phyloP scores from a whole-genome alignment of 2,113 vertebrate species.

The Anarrhichthys ocellatus region DNA sequence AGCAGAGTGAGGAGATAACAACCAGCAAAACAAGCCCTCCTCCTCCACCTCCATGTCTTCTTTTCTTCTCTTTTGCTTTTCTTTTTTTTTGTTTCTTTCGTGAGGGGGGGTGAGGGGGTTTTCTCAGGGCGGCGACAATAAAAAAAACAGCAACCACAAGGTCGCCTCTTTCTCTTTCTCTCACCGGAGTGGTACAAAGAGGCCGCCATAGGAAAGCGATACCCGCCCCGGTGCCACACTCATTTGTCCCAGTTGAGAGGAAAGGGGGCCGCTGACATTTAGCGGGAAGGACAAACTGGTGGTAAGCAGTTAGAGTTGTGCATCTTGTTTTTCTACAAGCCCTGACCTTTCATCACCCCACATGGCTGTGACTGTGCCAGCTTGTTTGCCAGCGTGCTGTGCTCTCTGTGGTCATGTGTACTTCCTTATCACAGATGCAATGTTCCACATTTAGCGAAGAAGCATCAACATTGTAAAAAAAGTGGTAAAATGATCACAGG shows the following conservation, averaged over 20 bases:
- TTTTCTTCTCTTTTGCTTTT: conserved; percentile 32
- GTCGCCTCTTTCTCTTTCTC: neutral
- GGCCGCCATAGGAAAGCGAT: neutral
- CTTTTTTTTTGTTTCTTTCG: conserved; percentile 3
- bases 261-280: neutral
- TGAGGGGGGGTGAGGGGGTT: conserved; percentile 1
- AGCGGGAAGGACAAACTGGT: neutral
- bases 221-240: neutral
- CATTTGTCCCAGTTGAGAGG: conserved; percentile 2
- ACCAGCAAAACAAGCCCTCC: conserved; percentile 68
- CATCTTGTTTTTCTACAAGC: conserved; percentile 1
- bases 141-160: conserved; percentile 40
- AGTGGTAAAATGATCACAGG: no score
- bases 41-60: conserved; percentile 18
- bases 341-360: conserved; percentile 18
- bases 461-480: no score
- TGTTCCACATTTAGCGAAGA: no score
- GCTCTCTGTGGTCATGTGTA: neutral
- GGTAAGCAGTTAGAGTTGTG: neutral
- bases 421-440: neutral
- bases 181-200: neutral
- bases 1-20: conserved; percentile 78
- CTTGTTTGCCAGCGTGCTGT: neutral
- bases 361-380: neutral
- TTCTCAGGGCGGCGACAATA: conserved; percentile 34